Evolutionary conservation across 1,140 invertebrate genomes (phyloP).

Genomic region (Eufriesea mexicana): DNA sequence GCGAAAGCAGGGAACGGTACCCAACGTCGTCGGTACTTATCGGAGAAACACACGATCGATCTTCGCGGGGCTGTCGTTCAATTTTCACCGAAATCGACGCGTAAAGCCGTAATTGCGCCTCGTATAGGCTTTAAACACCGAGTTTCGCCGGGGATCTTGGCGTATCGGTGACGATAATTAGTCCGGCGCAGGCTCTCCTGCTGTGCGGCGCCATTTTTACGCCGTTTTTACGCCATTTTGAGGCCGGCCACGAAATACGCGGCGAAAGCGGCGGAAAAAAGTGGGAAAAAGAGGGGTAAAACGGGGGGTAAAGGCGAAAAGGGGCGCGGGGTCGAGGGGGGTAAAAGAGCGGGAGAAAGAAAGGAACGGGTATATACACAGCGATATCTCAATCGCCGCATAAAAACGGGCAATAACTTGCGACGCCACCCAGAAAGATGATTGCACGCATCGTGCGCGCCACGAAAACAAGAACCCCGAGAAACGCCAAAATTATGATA

Average conservation of each 20-base stretch:
- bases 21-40: not conserved
- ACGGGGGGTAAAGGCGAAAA: too few relatives aligned
- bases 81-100: not conserved
- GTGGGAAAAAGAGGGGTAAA: not conserved
- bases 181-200: not conserved
- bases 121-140: too few relatives aligned
- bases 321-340: too few relatives aligned
- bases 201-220: not conserved
- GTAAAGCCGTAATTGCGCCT: not conserved
- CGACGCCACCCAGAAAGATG: slow-evolving; percentile 79
- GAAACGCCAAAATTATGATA: slow-evolving; percentile 81
- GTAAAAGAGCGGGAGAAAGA: not conserved
- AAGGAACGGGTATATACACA: not conserved
- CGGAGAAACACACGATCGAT: not conserved
- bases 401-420: slow-evolving; percentile 78
- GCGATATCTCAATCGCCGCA: slow-evolving; percentile 78
- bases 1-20: not conserved
- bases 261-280: not conserved
- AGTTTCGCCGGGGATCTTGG: not conserved
- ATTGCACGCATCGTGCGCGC: slow-evolving; percentile 72
- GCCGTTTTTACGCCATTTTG: not conserved
- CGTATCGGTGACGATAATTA: slow-evolving; percentile 4
- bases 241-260: not conserved
- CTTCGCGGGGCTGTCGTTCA: not conserved
- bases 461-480: slow-evolving; percentile 73